Evolutionary conservation across 2,797 vertebrate genomes (phyloP).

Genomic region (Manis javanica): DNA sequence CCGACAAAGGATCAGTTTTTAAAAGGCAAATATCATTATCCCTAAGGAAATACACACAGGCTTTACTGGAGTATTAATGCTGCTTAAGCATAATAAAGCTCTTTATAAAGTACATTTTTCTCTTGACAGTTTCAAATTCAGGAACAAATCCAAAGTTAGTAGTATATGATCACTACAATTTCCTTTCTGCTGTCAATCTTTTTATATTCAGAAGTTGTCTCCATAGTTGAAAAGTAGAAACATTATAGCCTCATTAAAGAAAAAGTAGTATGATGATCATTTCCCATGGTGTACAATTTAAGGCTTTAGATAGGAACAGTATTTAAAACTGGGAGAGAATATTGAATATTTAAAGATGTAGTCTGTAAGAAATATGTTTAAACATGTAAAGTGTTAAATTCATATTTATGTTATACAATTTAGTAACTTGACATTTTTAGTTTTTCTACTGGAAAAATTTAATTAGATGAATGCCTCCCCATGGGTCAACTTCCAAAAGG

Average conservation of each 20-base stretch:
- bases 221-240: constrained; percentile 2
- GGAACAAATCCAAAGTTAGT: neutral
- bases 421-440: constrained; percentile 57
- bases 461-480: neutral
- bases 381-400: constrained; percentile 53
- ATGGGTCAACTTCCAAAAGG: constrained; percentile 43
- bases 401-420: constrained; percentile 35
- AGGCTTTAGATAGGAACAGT: constrained; percentile 15
- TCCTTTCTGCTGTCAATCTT: constrained; percentile 63
- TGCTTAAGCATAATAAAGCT: constrained; percentile 74
- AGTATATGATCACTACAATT: constrained; percentile 46
- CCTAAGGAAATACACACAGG: constrained; percentile 62
- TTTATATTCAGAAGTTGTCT: constrained; percentile 22
- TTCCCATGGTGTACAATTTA: neutral
- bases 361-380: constrained; percentile 43
- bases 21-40: constrained; percentile 46
- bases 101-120: constrained; percentile 78
- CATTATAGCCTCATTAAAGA: constrained; percentile 6
- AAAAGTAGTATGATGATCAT: neutral
- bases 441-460: constrained; percentile 59
- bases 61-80: constrained; percentile 79
- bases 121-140: constrained; percentile 73
- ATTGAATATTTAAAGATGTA: constrained; percentile 34
- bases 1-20: constrained; percentile 14
- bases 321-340: constrained; percentile 32